Evolutionary conservation across 1,140 invertebrate species (phyloP).

Genomic region (Trichonephila clavata): DNA sequence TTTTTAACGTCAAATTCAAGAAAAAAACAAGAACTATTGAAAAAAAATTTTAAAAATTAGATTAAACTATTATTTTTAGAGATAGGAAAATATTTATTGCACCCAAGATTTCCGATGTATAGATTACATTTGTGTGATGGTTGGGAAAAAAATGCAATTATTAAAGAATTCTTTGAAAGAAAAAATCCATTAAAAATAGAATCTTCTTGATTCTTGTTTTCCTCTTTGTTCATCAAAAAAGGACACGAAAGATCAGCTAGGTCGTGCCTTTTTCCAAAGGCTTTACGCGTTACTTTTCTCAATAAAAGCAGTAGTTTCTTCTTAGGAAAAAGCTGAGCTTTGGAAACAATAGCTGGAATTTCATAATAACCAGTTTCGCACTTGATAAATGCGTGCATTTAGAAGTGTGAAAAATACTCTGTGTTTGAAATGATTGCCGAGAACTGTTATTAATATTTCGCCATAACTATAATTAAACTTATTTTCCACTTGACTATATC

Average conservation of each 20-base stretch:
- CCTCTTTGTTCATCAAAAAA: not conserved
- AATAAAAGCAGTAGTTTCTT: not conserved
- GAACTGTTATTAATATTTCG: not conserved
- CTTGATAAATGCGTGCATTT: constrained; percentile 50
- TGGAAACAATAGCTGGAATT: constrained; percentile 33
- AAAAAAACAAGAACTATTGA: too few species aligned
- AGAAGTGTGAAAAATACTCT: constrained; percentile 50
- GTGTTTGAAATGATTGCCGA: constrained; percentile 14
- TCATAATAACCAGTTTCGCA: not conserved
- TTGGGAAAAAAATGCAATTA: too few species aligned
- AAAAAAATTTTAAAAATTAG: too few species aligned
- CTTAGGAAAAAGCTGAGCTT: not conserved
- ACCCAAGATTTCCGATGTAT: too few species aligned
- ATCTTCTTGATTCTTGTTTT: not conserved
- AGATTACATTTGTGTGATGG: too few species aligned
- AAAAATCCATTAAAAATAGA: not conserved
- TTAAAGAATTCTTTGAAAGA: not conserved
- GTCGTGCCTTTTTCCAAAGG: not conserved
- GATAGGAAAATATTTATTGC: too few species aligned
- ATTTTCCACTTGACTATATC: constrained; percentile 53
- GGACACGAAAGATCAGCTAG: not conserved
- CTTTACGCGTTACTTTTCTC: not conserved
- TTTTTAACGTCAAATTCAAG: too few species aligned
- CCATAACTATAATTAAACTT: constrained; percentile 52
- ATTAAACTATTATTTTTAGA: too few species aligned